Evolutionary conservation across 2,113 vertebrate species (phyloP).

Genomic region (Chaetura pelagica): DNA sequence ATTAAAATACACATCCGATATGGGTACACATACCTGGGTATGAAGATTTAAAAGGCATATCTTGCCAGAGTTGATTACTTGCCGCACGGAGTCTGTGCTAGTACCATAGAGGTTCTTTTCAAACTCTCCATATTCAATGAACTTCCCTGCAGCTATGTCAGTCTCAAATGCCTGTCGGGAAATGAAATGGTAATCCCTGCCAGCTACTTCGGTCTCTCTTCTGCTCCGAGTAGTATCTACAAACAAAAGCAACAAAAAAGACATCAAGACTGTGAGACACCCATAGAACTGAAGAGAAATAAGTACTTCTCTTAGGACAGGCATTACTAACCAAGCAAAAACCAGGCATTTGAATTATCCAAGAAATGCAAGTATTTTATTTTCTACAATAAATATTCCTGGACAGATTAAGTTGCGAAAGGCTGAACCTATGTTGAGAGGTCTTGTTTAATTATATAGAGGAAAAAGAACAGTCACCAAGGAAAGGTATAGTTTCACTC

Average conservation of each 20-base stretch:
- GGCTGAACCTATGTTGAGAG: not conserved
- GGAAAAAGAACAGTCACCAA: not conserved
- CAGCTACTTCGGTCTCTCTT: conserved; percentile 88
- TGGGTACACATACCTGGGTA: conserved; percentile 82
- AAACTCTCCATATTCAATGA: conserved; percentile 93
- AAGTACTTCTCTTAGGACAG: not conserved
- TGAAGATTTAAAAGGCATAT: conserved; percentile 93
- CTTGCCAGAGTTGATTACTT: conserved; percentile 92
- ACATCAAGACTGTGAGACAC: not conserved
- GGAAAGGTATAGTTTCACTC: not conserved
- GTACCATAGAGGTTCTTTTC: conserved; percentile 96
- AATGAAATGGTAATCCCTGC: conserved; percentile 93
- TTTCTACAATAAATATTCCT: not conserved
- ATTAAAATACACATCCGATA: not conserved
- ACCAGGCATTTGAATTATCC: not conserved
- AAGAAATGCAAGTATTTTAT: not conserved
- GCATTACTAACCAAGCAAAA: not conserved
- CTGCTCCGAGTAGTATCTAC: conserved; percentile 91
- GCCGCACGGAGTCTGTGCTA: conserved; percentile 90
- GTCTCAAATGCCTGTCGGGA: conserved; percentile 87
- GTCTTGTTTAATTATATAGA: not conserved
- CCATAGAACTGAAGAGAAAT: not conserved
- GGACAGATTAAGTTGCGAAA: not conserved
- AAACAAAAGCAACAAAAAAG: not conserved
- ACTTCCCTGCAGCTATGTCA: conserved; percentile 88